Conservation (phyloP, 2,113 vertebrate genomes). For the Dryoscopus gambensis region DNA sequence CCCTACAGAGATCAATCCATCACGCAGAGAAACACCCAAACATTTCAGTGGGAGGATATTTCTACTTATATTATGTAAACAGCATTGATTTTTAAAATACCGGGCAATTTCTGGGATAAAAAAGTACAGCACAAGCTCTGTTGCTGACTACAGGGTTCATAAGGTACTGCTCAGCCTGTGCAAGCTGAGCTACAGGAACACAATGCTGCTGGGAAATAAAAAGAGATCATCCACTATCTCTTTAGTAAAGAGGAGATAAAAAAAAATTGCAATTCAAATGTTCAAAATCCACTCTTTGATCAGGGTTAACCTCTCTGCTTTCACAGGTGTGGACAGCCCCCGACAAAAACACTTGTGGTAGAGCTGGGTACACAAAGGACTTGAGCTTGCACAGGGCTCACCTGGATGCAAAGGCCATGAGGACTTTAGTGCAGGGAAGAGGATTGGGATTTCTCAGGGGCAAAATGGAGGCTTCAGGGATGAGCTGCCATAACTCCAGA, state of each 20-base stretch:
- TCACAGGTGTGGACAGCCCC: not conserved
- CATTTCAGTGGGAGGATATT: not conserved
- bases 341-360: not conserved
- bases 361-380: too few relatives aligned
- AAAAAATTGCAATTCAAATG: not conserved
- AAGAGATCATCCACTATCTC: not conserved
- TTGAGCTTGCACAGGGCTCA: not conserved
- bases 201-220: not conserved
- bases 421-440: not conserved
- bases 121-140: not conserved
- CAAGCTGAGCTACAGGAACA: not conserved
- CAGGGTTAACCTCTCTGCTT: not conserved
- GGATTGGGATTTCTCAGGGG: not conserved
- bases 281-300: not conserved
- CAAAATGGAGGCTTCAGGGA: not conserved
- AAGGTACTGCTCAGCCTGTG: not conserved
- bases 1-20: not conserved
- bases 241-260: not conserved
- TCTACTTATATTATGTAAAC: not conserved
- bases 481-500: not conserved
- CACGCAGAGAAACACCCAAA: not conserved
- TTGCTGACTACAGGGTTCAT: not conserved
- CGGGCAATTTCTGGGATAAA: not conserved
- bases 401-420: too few relatives aligned
- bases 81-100: not conserved